Conservation (phyloP, 2,888 invertebrate genomes). For the Clivina fossor region DNA sequence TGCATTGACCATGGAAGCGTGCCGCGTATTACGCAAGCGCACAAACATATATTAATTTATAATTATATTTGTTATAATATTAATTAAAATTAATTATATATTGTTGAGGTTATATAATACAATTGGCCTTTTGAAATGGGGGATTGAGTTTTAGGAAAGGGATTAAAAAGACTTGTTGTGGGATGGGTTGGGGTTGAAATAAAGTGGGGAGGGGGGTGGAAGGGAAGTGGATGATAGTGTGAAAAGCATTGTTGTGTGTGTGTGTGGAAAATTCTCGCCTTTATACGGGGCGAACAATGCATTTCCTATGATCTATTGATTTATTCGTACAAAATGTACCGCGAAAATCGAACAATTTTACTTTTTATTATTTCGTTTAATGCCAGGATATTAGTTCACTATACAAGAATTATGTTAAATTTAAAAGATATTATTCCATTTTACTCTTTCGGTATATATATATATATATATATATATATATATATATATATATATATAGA, state of each 20-base stretch:
- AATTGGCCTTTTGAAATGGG: too few species aligned
- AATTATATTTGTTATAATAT: constrained; percentile 27
- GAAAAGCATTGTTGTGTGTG: constrained; percentile 22
- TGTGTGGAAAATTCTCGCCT: constrained; percentile 29
- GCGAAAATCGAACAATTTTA: constrained; percentile 32
- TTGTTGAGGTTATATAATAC: constrained; percentile 24
- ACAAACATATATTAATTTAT: constrained; percentile 23
- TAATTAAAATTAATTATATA: constrained; percentile 34
- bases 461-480: too few species aligned
- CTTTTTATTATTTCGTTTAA: constrained; percentile 28
- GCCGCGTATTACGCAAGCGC: too few species aligned
- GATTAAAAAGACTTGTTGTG: too few species aligned
- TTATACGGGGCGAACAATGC: constrained; percentile 30
- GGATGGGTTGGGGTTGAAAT: too few species aligned
- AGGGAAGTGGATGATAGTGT: neutral
- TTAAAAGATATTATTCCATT: too few species aligned
- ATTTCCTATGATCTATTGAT: constrained; percentile 32
- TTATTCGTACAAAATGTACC: constrained; percentile 31
- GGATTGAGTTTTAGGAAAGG: too few species aligned
- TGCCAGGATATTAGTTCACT: constrained; percentile 29
- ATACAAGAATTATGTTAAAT: constrained; percentile 24
- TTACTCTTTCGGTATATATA: too few species aligned
- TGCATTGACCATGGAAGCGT: too few species aligned
- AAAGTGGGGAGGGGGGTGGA: constrained; percentile 9
- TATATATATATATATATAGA: too few species aligned